phyloP scores from a whole-genome alignment of 1,140 invertebrate species.

The Agrilus planipennis region DNA sequence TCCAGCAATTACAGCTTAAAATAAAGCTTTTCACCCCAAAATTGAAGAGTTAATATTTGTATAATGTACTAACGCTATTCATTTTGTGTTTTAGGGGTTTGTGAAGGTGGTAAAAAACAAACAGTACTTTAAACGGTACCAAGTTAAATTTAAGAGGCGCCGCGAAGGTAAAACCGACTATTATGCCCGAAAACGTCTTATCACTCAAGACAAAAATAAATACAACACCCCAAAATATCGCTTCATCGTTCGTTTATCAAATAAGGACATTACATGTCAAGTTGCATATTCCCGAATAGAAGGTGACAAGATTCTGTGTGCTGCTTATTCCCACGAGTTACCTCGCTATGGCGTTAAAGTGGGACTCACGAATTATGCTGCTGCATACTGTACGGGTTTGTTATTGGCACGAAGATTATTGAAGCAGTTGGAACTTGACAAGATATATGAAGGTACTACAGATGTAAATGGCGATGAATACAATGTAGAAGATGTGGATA shows the following conservation, averaged over 20 bases:
- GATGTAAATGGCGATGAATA: conserved; percentile 93
- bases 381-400: conserved; percentile 96
- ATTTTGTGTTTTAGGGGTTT: conserved; percentile 90
- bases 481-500: conserved; percentile 84
- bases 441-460: conserved; percentile 77
- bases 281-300: conserved; percentile 97
- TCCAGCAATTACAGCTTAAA: no score
- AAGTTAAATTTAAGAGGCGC: conserved; percentile 92
- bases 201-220: conserved; percentile 99
- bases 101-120: conserved; percentile 99
- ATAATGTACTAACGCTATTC: no score
- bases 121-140: conserved; percentile 98
- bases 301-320: conserved; percentile 91
- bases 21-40: no score
- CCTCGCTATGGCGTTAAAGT: conserved; percentile 89
- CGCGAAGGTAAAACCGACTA: conserved; percentile 98
- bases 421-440: conserved; percentile 85
- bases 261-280: conserved; percentile 96
- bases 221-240: conserved; percentile 99
- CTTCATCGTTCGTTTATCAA: conserved; percentile 94
- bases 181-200: conserved; percentile 92
- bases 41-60: no score
- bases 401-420: conserved; percentile 90
- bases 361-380: conserved; percentile 97
- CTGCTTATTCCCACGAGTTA: conserved; percentile 96